Conservation (phyloP, 2,888 invertebrate genomes). For the Epinotia brunnichana region DNA sequence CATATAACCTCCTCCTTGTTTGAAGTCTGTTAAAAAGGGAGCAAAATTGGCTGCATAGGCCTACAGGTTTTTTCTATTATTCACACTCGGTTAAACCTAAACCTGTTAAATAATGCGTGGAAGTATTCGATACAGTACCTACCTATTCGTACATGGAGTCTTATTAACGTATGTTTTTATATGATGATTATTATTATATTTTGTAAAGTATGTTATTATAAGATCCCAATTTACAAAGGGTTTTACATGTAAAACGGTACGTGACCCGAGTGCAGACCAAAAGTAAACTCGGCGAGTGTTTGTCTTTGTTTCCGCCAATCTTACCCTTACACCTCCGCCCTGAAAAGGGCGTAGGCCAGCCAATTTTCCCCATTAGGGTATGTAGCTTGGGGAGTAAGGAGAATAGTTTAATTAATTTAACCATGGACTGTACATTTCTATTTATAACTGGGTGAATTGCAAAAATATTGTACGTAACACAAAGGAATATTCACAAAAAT, state of each 20-base stretch:
- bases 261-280: slow-evolving; percentile 5
- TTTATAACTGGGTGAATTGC: background rate
- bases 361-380: background rate
- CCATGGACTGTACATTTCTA: background rate
- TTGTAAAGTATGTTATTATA: background rate
- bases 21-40: no score
- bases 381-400: background rate
- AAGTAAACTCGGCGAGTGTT: slow-evolving; percentile 31
- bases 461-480: no score
- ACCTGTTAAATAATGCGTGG: background rate
- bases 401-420: slow-evolving; percentile 1
- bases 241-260: slow-evolving; percentile 16
- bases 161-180: background rate
- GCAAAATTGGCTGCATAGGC: no score
- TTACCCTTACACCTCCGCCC: slow-evolving; percentile 3
- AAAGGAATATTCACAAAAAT: no score
- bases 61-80: no score
- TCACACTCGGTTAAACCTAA: no score
- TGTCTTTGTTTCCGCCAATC: slow-evolving; percentile 25
- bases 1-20: no score
- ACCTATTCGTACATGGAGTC: no score
- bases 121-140: background rate
- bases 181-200: no score
- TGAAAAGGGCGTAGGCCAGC: background rate
- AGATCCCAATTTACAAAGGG: slow-evolving; percentile 2